Evolutionary conservation across 2,888 invertebrate species (phyloP), one percentile per base, ranked within the genome.

Genomic region (Thereva nobilitata): DNA sequence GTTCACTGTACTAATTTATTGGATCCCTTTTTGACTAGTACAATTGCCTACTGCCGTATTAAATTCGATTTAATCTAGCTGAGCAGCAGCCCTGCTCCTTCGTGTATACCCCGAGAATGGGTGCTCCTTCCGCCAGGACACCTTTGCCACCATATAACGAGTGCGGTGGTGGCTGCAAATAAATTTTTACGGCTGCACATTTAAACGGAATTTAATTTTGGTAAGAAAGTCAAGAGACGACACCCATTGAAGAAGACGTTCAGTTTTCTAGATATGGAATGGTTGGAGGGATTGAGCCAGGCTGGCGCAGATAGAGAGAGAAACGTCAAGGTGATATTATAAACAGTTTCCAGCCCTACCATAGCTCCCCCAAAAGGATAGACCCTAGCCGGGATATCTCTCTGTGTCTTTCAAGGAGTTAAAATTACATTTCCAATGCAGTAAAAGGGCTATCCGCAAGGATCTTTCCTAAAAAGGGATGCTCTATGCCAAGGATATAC

Each of bases 181-280:
- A 63, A 63, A 63, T 63, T 63, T 63, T 63, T 63, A 63, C 52
- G 63, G 52, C 40, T 63, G 42, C 63, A 63, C 52, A 63, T 63
- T 63, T 63, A 52, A 63, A 63, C 52, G 50, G 50, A 63, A 63
- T 63, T 63, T 63, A 63, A 63, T 63, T 63, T 63, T 40, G 52
- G 23, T 23, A 23, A 35, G 35, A 7, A 59, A 59, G 12, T 45
- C 10, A 41, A 41, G 55, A 55, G 40, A 54, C 23, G 54, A 40
- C 40, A n/a, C 47, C 8, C 55, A 34, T 37, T 8, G 10, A 8
- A 38, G 56, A 56, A 56, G 34, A 38, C 42, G 42, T 37, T 10
- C 9, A 38, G 4, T n/a, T 7, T 2, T 49, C 34, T 52, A 23
- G 7, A 35, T 23, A 23, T 23, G 23, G 23, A 23, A 23, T 23